Evolutionary conservation across 1,140 invertebrate genomes (phyloP), one percentile per base, ranked within the genome.

Genomic region (Lithobius niger): DNA sequence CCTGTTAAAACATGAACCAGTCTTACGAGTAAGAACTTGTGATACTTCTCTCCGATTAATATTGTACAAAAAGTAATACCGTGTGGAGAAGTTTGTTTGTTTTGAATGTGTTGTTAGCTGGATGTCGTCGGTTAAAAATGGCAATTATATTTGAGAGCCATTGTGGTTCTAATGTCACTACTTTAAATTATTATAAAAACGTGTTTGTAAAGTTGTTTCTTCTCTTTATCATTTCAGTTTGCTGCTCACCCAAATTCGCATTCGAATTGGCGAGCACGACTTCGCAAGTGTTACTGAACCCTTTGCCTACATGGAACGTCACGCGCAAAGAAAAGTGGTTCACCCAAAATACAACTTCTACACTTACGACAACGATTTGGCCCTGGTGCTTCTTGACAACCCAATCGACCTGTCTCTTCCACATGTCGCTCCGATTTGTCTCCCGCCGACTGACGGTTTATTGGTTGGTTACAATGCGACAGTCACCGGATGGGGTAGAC

Each of bases 261-360:
- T 94, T 62, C 77, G 91, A n/a, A 82, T 95, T 18, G 91, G 91
- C 1, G 90, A 94, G 70, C 92, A 88, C 69, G 90, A 94, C 71
- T 91, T 95, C 66, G 86, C 85, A 4, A 57, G 59, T 24, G 80
- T 87, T 2, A 80, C 84, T 54, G 89, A 93, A 63, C 81, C 85
- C 43, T 78, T 83, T 58, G 85, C 88, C 0, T 88, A 85, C 65
- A 81, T 88, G 1, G 91, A 95, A 67, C 74, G 87, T 26, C 82
- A 82, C 0, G 88, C 91, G 3, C 60, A 62, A 51, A 64, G 63
- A 18, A 58, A 66, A n/a, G 60, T 89, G 1, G 88, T 93, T 0
- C 91, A 95, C 71, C 89, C 89, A 0, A 86, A 90, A 66, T 95
- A 94, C 71, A 93, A 94, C 69, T 92, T 89, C 73, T 90, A 90